Evolutionary conservation across 2,888 invertebrate species (phyloP).

Genomic region (Cotesia congregata): DNA sequence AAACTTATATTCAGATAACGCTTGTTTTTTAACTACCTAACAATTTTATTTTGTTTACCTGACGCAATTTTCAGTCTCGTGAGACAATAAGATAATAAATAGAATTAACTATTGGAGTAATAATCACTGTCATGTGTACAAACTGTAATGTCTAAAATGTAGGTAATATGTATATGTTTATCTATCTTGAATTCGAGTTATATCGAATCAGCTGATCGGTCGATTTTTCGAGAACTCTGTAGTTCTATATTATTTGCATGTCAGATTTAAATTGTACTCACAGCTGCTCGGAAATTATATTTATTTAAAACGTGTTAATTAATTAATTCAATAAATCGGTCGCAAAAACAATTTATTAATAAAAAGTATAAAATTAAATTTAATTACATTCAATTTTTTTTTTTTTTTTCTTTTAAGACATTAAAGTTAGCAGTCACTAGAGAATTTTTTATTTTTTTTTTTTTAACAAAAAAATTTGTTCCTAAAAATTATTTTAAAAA

Average conservation of each 20-base stretch:
- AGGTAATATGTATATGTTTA: no score
- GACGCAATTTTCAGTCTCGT: no score
- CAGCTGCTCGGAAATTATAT: background rate
- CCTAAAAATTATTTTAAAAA: no score
- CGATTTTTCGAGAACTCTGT: background rate
- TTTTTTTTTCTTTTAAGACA: no score
- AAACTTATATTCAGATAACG: background rate
- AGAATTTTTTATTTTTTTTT: no score
- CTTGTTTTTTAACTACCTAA: no score
- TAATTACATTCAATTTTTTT: background rate
- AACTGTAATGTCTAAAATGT: background rate
- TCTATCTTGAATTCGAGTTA: background rate
- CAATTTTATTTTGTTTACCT: no score
- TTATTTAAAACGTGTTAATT: background rate
- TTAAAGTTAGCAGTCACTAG: no score
- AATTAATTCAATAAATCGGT: no score
- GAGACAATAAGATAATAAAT: no score
- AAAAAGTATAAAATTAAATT: background rate
- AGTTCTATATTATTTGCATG: background rate
- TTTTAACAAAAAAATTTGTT: no score
- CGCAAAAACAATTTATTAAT: no score
- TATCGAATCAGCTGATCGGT: background rate
- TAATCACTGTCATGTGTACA: background rate
- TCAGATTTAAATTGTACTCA: background rate
- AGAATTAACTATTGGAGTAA: background rate